Evolutionary conservation across 2,888 invertebrate species (phyloP).

Genomic region (Ceramica pisi): DNA sequence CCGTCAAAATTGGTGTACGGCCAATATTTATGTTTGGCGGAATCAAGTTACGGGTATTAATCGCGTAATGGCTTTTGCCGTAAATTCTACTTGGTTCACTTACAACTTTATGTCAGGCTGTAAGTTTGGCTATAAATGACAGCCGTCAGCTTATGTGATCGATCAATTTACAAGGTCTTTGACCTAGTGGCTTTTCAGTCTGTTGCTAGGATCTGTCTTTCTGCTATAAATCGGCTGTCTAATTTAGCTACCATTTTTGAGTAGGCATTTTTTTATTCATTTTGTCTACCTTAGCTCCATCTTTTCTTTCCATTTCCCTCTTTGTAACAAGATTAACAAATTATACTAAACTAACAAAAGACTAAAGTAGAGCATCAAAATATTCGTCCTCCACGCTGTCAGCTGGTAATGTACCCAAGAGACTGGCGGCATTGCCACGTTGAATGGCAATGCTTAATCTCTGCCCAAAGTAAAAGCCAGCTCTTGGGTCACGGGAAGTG

Average conservation of each 20-base stretch:
- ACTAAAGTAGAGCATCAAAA: too few species aligned
- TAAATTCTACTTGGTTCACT: constrained; percentile 52
- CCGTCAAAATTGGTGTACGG: constrained; percentile 40
- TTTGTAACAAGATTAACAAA: too few species aligned
- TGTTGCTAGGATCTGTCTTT: background rate
- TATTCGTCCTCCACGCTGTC: too few species aligned
- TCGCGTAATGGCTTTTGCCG: constrained; percentile 51
- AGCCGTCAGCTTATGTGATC: constrained; percentile 47
- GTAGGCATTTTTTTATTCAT: too few species aligned
- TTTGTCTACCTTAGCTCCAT: too few species aligned
- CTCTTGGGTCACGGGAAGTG: too few species aligned
- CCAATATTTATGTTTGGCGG: constrained; percentile 52
- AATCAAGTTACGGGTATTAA: constrained; percentile 53
- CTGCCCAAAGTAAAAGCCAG: too few species aligned
- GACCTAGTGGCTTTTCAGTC: constrained; percentile 14
- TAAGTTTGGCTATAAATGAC: constrained; percentile 40
- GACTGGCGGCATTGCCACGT: too few species aligned
- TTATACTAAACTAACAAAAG: too few species aligned
- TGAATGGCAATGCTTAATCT: too few species aligned
- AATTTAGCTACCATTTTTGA: background rate
- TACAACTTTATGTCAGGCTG: constrained; percentile 32
- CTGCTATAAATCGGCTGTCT: background rate
- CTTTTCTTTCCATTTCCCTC: too few species aligned
- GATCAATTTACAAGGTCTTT: constrained; percentile 41
- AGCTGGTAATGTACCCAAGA: too few species aligned